Percentiles rank a stretch among this genome's conserved stretches.
Evolutionary conservation across 2,888 invertebrate genomes (phyloP).

Genomic region (Sicus ferrugineus): DNA sequence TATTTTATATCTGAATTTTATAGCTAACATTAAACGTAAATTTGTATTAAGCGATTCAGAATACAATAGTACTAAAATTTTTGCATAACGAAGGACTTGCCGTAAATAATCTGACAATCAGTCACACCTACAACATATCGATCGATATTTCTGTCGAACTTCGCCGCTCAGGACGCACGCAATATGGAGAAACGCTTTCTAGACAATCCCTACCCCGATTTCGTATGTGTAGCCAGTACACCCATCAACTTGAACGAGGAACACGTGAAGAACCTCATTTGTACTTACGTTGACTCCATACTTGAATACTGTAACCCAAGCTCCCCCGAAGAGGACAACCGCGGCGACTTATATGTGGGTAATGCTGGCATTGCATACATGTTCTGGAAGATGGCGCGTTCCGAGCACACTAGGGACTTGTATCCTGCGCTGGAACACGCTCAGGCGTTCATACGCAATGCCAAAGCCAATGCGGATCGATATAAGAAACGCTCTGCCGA

Average conservation of each 20-base stretch:
- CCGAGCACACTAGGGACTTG: slow-evolving; percentile 61
- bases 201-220: slow-evolving; percentile 61
- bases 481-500: slow-evolving; percentile 67
- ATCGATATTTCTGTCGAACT: slow-evolving; percentile 27
- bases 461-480: slow-evolving; percentile 68
- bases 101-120: slow-evolving; percentile 4
- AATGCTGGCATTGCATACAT: slow-evolving; percentile 74
- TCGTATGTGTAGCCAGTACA: slow-evolving; percentile 48
- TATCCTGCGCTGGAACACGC: slow-evolving; percentile 70
- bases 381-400: slow-evolving; percentile 75
- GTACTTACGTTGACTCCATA: slow-evolving; percentile 62
- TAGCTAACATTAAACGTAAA: background rate
- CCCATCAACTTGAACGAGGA: slow-evolving; percentile 55
- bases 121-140: slow-evolving; percentile 31
- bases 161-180: background rate
- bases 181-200: slow-evolving; percentile 61
- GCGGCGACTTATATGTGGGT: slow-evolving; percentile 63
- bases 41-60: background rate
- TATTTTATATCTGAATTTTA: background rate
- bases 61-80: background rate
- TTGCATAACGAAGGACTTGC: background rate
- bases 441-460: slow-evolving; percentile 71
- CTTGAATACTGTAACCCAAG: slow-evolving; percentile 59
- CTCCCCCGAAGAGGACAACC: slow-evolving; percentile 55
- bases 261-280: slow-evolving; percentile 59